These are phyloP conservation scores for Microchrysa polita DNA, from an alignment of 2,888 invertebrate species.

Conservation along the genomic window DNA sequence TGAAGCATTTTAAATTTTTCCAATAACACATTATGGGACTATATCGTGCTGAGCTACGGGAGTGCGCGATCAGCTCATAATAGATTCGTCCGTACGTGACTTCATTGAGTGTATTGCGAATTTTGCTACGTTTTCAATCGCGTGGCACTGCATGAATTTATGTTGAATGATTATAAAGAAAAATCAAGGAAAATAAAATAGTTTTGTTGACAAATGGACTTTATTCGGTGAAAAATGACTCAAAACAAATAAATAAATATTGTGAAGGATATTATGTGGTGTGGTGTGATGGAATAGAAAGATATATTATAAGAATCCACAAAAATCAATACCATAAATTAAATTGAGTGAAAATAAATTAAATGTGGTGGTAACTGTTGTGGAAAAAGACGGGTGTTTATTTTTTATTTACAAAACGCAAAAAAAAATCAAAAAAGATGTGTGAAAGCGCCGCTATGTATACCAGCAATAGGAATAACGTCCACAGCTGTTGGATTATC, in stretches of 20 bases:
- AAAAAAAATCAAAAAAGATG: constrained; percentile 59
- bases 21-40: constrained; percentile 1
- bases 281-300: too few species aligned
- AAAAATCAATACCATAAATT: too few species aligned
- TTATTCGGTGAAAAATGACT: too few species aligned
- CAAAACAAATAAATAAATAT: too few species aligned
- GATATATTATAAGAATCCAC: too few species aligned
- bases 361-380: neutral
- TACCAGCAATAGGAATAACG: constrained; percentile 69
- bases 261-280: too few species aligned
- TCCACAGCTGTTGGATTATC: constrained; percentile 81
- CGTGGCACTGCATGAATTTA: constrained; percentile 11
- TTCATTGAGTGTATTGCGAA: neutral
- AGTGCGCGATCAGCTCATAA: neutral
- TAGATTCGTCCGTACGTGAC: neutral
- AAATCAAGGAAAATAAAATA: too few species aligned
- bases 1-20: constrained; percentile 16
- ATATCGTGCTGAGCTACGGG: neutral
- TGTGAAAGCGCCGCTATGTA: constrained; percentile 68
- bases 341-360: too few species aligned
- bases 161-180: neutral
- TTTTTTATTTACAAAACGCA: neutral
- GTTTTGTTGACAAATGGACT: too few species aligned
- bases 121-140: neutral
- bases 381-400: neutral